Evolutionary conservation across 2,888 invertebrate species (phyloP).

Genomic region (Drosophila anomalata): DNA sequence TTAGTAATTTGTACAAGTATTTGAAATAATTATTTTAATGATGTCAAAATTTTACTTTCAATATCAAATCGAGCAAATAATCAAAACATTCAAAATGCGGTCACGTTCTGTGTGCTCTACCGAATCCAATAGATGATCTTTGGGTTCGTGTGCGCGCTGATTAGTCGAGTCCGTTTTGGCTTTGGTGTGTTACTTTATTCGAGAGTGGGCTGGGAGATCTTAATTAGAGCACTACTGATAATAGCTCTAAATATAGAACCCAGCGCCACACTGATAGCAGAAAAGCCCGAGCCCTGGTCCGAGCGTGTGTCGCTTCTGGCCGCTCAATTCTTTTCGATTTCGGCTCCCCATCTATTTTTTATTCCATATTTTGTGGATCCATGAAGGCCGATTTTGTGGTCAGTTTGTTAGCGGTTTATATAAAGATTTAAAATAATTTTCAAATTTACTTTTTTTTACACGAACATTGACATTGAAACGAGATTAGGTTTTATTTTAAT

Average conservation of each 20-base stretch:
- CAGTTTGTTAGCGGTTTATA: slow-evolving; percentile 10
- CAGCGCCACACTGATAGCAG: slow-evolving; percentile 64
- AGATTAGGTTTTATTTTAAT: slow-evolving; percentile 52
- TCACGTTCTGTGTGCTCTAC: slow-evolving; percentile 27
- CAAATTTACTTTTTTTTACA: slow-evolving; percentile 22
- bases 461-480: slow-evolving; percentile 62
- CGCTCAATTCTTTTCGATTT: slow-evolving; percentile 33
- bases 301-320: slow-evolving; percentile 46
- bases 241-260: slow-evolving; percentile 67
- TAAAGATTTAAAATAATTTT: slow-evolving; percentile 18
- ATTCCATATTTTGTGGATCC: slow-evolving; percentile 7
- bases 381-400: slow-evolving; percentile 31
- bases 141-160: slow-evolving; percentile 15
- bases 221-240: slow-evolving; percentile 76
- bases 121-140: slow-evolving; percentile 27
- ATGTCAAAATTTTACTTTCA: slow-evolving; percentile 20
- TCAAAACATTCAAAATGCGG: slow-evolving; percentile 18
- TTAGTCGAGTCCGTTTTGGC: slow-evolving; percentile 32
- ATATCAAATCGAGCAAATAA: slow-evolving; percentile 8
- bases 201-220: slow-evolving; percentile 68
- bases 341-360: slow-evolving; percentile 9
- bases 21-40: not conserved
- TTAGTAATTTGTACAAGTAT: not conserved
- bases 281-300: slow-evolving; percentile 53
- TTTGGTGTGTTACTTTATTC: slow-evolving; percentile 45